These are phyloP conservation scores for Falcaria lacertinaria DNA, from an alignment of 2,888 invertebrate species.

Conservation along the genomic window DNA sequence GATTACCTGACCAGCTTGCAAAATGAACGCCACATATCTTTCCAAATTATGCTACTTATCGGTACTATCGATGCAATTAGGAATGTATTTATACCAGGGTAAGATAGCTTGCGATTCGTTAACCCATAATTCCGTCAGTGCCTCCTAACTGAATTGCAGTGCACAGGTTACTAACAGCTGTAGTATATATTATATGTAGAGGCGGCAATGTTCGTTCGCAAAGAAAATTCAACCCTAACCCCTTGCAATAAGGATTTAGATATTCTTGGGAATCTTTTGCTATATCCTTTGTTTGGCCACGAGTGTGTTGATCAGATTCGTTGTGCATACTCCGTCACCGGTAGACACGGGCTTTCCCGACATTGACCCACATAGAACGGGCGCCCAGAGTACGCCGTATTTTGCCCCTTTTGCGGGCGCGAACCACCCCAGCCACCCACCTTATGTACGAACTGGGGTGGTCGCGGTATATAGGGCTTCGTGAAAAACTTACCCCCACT, in stretches of 20 bases:
- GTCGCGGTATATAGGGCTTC: constrained; percentile 79
- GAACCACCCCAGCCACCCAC: constrained; percentile 75
- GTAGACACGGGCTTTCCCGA: constrained; percentile 81
- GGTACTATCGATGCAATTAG: too few species aligned
- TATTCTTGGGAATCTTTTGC: constrained; percentile 35
- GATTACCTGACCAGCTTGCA: too few species aligned
- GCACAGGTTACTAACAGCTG: too few species aligned
- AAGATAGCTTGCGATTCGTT: too few species aligned
- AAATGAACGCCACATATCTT: too few species aligned
- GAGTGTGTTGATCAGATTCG: constrained; percentile 78
- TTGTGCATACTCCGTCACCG: constrained; percentile 79
- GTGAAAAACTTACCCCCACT: constrained; percentile 79
- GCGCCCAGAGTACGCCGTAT: constrained; percentile 80
- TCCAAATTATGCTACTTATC: too few species aligned
- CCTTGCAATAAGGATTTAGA: constrained; percentile 35
- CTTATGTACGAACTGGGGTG: constrained; percentile 78
- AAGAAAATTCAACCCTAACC: constrained; percentile 43
- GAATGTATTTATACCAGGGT: too few species aligned
- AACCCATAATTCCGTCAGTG: constrained; percentile 15
- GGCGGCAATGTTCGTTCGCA: not conserved
- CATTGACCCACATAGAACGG: constrained; percentile 81
- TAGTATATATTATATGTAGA: too few species aligned
- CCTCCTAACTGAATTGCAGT: not conserved
- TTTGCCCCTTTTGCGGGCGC: constrained; percentile 81
- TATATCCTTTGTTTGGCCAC: constrained; percentile 66